A percentile compares a stretch with the other conserved stretches of the same genome.
Evolutionary conservation across 2,113 vertebrate genomes (phyloP).

Genomic region (Lanius ludovicianus): DNA sequence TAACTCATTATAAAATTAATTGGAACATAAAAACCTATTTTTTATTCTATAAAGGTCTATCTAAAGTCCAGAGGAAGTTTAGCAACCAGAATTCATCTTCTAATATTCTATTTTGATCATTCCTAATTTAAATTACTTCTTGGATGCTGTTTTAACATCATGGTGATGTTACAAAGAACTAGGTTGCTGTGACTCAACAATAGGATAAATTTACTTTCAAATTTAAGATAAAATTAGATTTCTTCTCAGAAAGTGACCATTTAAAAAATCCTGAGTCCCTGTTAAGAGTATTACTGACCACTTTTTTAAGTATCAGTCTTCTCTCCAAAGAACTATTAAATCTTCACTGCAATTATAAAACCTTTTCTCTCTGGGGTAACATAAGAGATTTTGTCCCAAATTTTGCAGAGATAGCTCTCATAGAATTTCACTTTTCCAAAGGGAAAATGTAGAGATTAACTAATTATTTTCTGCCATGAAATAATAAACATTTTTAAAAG

Average conservation of each 20-base stretch:
- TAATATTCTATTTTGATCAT: not conserved
- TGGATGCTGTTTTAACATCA: not conserved
- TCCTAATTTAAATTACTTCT: not conserved
- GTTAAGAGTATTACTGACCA: not conserved
- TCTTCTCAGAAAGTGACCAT: not conserved
- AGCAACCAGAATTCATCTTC: not conserved
- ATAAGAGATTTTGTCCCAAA: not conserved
- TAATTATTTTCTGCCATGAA: not conserved
- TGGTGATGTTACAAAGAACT: not conserved
- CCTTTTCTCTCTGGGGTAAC: not conserved
- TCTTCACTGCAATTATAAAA: not conserved
- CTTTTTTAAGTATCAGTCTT: not conserved
- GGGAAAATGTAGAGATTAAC: not conserved
- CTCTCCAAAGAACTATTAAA: not conserved
- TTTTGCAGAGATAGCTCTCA: not conserved
- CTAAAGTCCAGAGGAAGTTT: not conserved
- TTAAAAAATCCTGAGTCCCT: not conserved
- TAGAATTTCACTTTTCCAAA: not conserved
- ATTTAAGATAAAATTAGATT: not conserved
- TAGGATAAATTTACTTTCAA: not conserved
- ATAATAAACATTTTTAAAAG: not conserved
- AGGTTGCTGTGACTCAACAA: not conserved
- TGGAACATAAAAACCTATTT: not conserved
- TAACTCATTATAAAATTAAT: not conserved
- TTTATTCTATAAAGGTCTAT: not conserved